Percentiles rank a stretch among this genome's conserved stretches.
These are phyloP conservation scores for Uropetala carovei DNA, from an alignment of 2,888 invertebrate genomes.

Conservation along the genomic window DNA sequence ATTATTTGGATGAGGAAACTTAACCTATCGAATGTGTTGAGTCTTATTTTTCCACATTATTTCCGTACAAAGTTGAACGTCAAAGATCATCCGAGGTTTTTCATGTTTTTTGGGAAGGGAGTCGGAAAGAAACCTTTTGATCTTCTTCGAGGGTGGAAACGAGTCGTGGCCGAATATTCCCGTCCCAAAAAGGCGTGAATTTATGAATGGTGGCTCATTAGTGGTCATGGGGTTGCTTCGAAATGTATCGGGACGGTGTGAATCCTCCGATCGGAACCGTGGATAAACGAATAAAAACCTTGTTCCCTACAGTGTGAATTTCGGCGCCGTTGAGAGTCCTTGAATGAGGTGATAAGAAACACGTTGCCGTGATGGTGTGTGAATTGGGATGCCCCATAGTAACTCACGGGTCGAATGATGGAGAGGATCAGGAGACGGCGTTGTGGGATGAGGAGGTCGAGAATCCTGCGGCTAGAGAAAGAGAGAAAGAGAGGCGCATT, in stretches of 20 bases:
- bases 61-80: background rate
- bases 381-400: constrained; percentile 17
- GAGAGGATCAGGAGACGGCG: background rate
- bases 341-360: constrained; percentile 4
- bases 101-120: too few relatives aligned
- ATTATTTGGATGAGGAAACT: too few relatives aligned
- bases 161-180: background rate
- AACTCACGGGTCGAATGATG: background rate
- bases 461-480: background rate
- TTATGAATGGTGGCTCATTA: constrained; percentile 19
- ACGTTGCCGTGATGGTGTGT: background rate
- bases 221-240: background rate
- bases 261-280: background rate
- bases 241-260: constrained; percentile 15
- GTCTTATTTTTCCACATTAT: background rate
- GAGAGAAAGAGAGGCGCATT: background rate
- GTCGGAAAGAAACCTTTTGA: background rate
- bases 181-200: background rate
- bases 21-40: too few relatives aligned
- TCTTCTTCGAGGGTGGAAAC: background rate
- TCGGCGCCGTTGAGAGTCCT: background rate
- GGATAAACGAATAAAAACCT: background rate
- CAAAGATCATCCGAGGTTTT: too few relatives aligned
- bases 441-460: background rate
- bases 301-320: background rate